Percentiles rank a stretch among this genome's conserved stretches.
Conservation (phyloP, 2,888 invertebrate genomes). For the Leistus spinibarbis region DNA sequence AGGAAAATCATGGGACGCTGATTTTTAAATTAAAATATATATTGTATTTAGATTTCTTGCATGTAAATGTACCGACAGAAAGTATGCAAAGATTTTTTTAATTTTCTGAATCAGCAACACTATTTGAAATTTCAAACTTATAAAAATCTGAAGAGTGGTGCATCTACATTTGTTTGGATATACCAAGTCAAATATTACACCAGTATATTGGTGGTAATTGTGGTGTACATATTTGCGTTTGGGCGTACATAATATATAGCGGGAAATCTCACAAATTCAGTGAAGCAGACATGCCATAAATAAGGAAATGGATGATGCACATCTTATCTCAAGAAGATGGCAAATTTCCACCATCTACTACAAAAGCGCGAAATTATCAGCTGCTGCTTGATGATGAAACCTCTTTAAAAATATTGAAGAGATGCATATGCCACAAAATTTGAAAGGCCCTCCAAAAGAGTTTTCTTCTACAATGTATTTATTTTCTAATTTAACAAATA, state of each 20-base stretch:
- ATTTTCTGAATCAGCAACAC: conserved; percentile 10
- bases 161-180: neutral
- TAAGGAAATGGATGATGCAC: too few species aligned
- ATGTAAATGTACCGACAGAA: neutral
- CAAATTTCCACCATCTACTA: too few species aligned
- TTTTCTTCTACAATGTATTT: too few species aligned
- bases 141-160: neutral
- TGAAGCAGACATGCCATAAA: too few species aligned
- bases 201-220: conserved; percentile 3
- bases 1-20: conserved; percentile 9
- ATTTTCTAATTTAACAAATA: conserved; percentile 7
- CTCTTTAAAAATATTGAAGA: neutral
- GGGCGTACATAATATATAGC: conserved; percentile 4
- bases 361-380: too few species aligned
- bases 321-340: too few species aligned
- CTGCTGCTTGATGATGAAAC: too few species aligned
- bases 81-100: neutral
- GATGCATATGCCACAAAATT: neutral
- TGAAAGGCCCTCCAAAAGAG: neutral
- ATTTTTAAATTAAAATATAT: conserved; percentile 1
- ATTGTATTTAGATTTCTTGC: conserved; percentile 4
- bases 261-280: too few species aligned
- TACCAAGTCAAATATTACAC: neutral
- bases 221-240: conserved; percentile 7
- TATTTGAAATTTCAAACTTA: neutral